Conservation (phyloP, 2,888 invertebrate genomes). For the Dicycla oo region DNA sequence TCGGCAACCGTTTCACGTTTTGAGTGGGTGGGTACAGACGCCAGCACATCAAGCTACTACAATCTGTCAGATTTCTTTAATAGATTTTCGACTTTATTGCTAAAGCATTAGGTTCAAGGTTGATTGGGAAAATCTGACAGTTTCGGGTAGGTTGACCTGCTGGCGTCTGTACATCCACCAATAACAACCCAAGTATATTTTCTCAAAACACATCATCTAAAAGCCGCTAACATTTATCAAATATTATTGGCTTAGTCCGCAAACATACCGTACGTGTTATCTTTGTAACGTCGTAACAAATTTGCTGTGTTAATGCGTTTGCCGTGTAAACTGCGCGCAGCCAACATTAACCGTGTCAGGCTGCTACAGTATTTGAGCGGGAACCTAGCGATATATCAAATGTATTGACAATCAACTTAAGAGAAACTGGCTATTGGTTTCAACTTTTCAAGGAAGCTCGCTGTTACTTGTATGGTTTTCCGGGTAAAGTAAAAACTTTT, state of each 20-base stretch:
- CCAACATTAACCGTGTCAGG: conserved; percentile 65
- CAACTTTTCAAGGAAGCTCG: conserved; percentile 40
- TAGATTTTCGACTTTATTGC: too few species aligned
- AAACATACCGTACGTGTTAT: conserved; percentile 68
- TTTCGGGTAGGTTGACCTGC: too few species aligned
- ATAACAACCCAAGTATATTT: conserved; percentile 51
- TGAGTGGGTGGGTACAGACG: too few species aligned
- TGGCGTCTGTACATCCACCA: conserved; percentile 8
- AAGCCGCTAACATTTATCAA: conserved; percentile 67
- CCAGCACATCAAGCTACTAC: too few species aligned
- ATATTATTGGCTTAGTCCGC: conserved; percentile 67
- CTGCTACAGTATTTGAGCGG: conserved; percentile 67
- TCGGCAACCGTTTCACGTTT: not conserved
- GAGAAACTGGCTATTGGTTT: conserved; percentile 40
- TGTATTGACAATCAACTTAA: conserved; percentile 64
- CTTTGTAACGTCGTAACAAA: conserved; percentile 71
- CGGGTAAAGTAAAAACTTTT: conserved; percentile 7
- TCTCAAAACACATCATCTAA: conserved; percentile 57
- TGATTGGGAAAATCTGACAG: too few species aligned
- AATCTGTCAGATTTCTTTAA: too few species aligned
- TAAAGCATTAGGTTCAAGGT: too few species aligned
- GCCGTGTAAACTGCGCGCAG: conserved; percentile 70
- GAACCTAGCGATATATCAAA: conserved; percentile 71
- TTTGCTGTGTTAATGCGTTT: conserved; percentile 75
- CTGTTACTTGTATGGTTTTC: conserved; percentile 6